Conservation (phyloP, 2,113 vertebrate genomes). For the Suricata suricatta region DNA sequence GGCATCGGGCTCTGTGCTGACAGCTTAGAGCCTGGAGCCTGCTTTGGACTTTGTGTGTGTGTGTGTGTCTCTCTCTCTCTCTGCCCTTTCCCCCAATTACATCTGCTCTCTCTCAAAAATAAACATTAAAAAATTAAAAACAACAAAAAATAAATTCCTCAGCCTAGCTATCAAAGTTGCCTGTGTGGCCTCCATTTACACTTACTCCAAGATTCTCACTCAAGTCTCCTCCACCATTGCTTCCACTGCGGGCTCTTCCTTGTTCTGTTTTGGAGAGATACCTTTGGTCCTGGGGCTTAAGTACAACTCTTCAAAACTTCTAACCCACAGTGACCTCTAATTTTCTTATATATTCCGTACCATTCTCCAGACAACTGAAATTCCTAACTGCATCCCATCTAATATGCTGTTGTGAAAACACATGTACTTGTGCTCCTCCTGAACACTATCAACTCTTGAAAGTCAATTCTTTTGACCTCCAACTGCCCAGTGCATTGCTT, state of each 20-base stretch:
- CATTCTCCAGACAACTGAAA: neutral
- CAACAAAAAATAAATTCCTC: neutral
- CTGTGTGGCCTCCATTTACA: neutral
- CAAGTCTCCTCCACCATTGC: neutral
- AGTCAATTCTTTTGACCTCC: neutral
- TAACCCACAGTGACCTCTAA: neutral
- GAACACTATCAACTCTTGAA: neutral
- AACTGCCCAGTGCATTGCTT: neutral
- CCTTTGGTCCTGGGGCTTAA: neutral
- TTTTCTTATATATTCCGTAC: neutral
- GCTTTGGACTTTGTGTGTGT: too few relatives aligned
- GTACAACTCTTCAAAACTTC: neutral
- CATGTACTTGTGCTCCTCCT: neutral
- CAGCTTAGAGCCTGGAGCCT: neutral
- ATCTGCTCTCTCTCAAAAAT: neutral
- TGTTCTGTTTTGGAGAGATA: neutral
- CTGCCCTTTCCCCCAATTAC: neutral
- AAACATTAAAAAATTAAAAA: neutral
- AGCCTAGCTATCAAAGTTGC: neutral
- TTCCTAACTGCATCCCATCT: neutral
- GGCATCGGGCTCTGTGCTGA: neutral
- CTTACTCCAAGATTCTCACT: neutral
- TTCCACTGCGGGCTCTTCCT: neutral
- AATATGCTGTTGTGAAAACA: neutral
- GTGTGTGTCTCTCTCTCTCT: neutral